phyloP scores from a whole-genome alignment of 2,113 vertebrate species.

The Gallinago undulata region DNA sequence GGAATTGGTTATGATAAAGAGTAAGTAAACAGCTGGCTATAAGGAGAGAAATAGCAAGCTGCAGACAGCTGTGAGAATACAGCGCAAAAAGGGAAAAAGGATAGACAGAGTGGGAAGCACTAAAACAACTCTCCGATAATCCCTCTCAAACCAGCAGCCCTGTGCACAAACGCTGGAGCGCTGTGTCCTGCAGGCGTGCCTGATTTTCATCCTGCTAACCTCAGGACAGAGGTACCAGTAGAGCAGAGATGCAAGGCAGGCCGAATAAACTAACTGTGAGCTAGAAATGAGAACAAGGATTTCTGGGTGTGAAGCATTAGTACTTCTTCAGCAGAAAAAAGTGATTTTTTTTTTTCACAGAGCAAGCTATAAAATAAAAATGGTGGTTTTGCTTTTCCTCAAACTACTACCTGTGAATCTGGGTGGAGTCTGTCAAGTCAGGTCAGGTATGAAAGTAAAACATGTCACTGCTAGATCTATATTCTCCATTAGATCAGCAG shows the following conservation, averaged over 20 bases:
- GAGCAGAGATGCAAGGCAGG: background rate
- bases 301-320: background rate
- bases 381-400: slow-evolving; percentile 2
- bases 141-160: background rate
- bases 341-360: background rate
- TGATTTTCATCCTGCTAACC: background rate
- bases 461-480: background rate
- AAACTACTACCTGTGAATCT: background rate
- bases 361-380: background rate
- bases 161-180: background rate
- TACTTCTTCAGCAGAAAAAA: background rate
- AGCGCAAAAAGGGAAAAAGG: background rate
- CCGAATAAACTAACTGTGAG: background rate
- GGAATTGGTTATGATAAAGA: background rate
- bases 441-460: background rate
- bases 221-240: background rate
- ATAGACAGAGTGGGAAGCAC: background rate
- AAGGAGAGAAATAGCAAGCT: background rate
- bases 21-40: background rate
- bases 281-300: background rate
- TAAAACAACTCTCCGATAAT: background rate
- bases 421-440: slow-evolving; percentile 32
- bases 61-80: background rate
- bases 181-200: background rate
- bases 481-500: background rate